Evolutionary conservation across 2,797 vertebrate species (phyloP), one percentile per base, ranked within the genome.

Genomic region (Sitta carolinensis): DNA sequence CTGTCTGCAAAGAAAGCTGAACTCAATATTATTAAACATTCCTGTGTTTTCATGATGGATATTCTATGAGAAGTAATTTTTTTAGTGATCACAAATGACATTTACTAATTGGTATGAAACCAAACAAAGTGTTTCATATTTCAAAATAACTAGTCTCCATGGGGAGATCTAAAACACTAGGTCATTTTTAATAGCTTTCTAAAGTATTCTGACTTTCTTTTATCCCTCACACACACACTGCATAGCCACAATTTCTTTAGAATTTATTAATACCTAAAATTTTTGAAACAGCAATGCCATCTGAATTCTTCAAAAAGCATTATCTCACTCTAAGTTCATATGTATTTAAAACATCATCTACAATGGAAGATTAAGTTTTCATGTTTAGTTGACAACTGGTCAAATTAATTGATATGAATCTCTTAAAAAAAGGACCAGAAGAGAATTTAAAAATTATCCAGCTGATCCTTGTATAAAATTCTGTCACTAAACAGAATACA

Each of bases 401-500:
- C 87, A 92, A 75, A 78, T 74, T 42, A 92, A 68, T 64, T 82
- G 34, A 92, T 74, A 82, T 8, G 27, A 83, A 89, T 81, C 22
- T 82, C 80, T 13, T 10, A 93, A 69, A 32, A 66, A 89, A 64
- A 78, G 38, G 47, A 73, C 50, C 23, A 66, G 45, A 16, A 94
- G 32, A 67, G 42, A 81, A 95, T 82, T 92, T 85, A 8, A 81
- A 90, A 84, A 92, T 92, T 89, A 89, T 40, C 78, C 58, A 84
- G 66, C 22, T 84, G 83, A 84, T 86, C 85, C 58, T 67, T 67
- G 72, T 38, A 79, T 26, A 80, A 89, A 95, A 91, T 84, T 36
- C 36, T 86, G 82, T 92, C 87, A 88, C 90, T 94, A 90, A 93
- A 90, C 64, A 95, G 61, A 94, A 89, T 25, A 89, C 54, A 91